Evolutionary conservation across 2,888 invertebrate genomes (phyloP), one percentile per base, ranked within the genome.

Genomic region (Drosophila nigricruria): DNA sequence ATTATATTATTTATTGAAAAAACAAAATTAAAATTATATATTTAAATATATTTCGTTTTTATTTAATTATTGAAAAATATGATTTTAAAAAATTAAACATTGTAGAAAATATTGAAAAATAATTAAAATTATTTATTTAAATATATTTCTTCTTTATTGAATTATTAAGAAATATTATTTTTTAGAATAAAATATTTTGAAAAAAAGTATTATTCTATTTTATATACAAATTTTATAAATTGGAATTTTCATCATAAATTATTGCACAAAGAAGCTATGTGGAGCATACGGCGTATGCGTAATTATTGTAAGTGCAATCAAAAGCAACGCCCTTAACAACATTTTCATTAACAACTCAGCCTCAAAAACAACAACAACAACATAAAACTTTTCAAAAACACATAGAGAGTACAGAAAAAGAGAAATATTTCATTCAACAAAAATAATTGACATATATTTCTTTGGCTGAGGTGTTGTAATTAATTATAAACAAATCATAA

Each of bases 401-500:
- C 3, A 0, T n/a, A n/a, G 16, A 12, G 20, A n/a, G 20, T 8
- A 25, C 8, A 14, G 36, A 52, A 23, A 16, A 32, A 43, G 12
- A 50, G 36, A 40, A 59, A 40, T 30, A 68, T 65, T 66, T 60
- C 45, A 61, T 32, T 47, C 10, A n/a, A n/a, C n/a, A 5, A 1
- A 30, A 54, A 67, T 73, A 77, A 74, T 70, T 77, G 70, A 77
- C 60, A 85, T 30, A 36, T 5, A 34, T 52, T 34, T 47, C 9
- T 12, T 25, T 0, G n/a, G n/a, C 61, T 56, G 67, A 68, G 73
- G 59, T 70, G 73, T 64, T 68, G 62, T 70, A 76, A 89, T 84
- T 84, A 87, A 83, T 89, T 81, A 83, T 57, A 63, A 70, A 68
- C 65, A 70, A 68, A 66, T 66, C 34, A 18, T 30, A 38, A 57